Base-by-base conservation (phyloP, 2,888 invertebrate species). In the Drosophila rellima region DNA sequence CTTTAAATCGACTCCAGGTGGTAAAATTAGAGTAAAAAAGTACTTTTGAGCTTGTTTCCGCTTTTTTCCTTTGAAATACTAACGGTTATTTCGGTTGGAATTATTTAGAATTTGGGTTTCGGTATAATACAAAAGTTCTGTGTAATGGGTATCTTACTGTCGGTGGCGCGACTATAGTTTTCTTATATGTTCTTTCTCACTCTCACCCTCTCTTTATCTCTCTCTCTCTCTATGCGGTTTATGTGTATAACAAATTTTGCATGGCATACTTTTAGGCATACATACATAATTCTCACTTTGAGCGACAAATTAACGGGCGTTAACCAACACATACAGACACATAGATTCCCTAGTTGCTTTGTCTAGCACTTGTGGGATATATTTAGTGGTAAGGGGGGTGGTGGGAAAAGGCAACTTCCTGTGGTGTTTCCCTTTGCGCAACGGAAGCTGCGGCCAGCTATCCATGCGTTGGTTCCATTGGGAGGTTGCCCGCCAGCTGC, bases 271-370 rank as follows among this genome's bases (percentile, higher is more conserved):
- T 81, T 76, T 67, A 70, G 82, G 81, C 74, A 51, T 40, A 50
- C 62, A 73, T 73, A 62, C 74, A 78, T 77, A 78, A 78, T 72
- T 78, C 83, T 55, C 81, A 71, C 78, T 76, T 74, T 70, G 77
- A 79, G 88, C 80, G 79, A 70, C 87, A 86, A 86, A 86, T 86
- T 86, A 87, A 86, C 70, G 84, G 70, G 78, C 78, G 70, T 87
- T 83, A 87, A 83, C 29, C 23, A 47, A 17, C 42, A 39, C n/a
- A 18, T 18, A 35, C n/a, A 18, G 18, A 37, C 37, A n/a, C 23
- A 39, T 55, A 56, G 37, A 51, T 26, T 45, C 17, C 62, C 62
- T 45, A 47, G 59, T 15, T 57, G 50, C 66, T 63, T 78, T 68
- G 71, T 71, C 68, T 57, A 65, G 31, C 80, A 80, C 78, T 78